Conservation (phyloP, 2,888 invertebrate species). For the Colostygia pectinataria region DNA sequence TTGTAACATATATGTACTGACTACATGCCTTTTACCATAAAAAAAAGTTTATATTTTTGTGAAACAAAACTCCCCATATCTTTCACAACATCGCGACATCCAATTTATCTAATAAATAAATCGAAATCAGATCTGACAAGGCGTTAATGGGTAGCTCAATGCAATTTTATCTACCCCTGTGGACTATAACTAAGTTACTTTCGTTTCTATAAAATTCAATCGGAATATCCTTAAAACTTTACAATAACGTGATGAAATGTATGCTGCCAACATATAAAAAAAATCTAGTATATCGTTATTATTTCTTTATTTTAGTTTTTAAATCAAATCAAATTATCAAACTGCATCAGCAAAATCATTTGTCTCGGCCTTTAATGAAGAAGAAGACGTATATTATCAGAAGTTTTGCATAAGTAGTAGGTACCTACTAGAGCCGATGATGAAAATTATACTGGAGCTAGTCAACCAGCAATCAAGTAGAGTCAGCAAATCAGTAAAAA, state of each 20-base stretch:
- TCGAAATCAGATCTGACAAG: conserved; percentile 81
- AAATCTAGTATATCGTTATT: no score
- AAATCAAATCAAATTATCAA: no score
- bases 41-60: neutral
- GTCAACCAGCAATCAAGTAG: no score
- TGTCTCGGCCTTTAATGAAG: no score
- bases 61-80: conserved; percentile 3
- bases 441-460: no score
- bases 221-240: conserved; percentile 1
- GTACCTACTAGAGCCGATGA: no score
- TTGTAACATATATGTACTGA: no score
- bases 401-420: no score
- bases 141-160: conserved; percentile 81
- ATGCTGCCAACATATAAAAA: neutral
- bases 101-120: conserved; percentile 77
- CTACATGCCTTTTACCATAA: neutral
- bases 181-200: conserved; percentile 68
- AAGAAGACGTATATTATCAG: no score
- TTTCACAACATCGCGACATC: conserved; percentile 37
- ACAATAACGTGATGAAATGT: neutral
- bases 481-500: no score
- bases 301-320: no score
- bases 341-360: no score
- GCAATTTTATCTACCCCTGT: conserved; percentile 80
- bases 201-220: conserved; percentile 27